These are phyloP conservation scores for Chrosomus eos DNA, from an alignment of 2,797 vertebrate genomes.

Conservation along the genomic window DNA sequence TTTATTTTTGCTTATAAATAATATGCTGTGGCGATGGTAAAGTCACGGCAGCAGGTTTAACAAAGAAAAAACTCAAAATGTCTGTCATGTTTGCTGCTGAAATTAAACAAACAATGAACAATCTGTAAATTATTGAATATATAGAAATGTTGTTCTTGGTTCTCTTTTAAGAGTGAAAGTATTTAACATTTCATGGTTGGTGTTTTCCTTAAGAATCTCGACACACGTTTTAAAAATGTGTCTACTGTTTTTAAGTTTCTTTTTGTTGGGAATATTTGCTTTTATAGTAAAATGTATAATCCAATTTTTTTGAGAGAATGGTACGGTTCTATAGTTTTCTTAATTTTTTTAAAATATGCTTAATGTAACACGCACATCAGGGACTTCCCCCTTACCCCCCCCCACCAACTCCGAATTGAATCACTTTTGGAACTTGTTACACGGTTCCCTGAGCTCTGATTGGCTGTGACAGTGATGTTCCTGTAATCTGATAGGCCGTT, in stretches of 20 bases:
- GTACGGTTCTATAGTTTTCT: constrained; percentile 24
- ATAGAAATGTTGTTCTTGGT: constrained; percentile 76
- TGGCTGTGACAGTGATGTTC: constrained; percentile 61
- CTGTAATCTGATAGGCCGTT: constrained; percentile 45
- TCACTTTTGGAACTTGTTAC: constrained; percentile 62
- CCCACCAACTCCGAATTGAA: background rate
- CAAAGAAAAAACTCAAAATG: constrained; percentile 47
- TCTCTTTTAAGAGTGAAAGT: constrained; percentile 78
- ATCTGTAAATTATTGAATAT: constrained; percentile 88
- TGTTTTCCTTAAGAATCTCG: constrained; percentile 79
- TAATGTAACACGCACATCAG: constrained; percentile 33
- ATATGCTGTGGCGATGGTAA: constrained; percentile 67
- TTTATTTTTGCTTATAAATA: constrained; percentile 49
- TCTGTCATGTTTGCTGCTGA: constrained; percentile 86
- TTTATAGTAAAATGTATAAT: constrained; percentile 42
- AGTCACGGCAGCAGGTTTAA: constrained; percentile 74
- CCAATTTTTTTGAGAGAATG: constrained; percentile 17
- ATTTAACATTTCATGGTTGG: constrained; percentile 90
- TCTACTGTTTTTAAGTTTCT: constrained; percentile 74
- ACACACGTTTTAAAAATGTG: constrained; percentile 41
- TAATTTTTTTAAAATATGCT: constrained; percentile 3
- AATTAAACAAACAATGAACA: constrained; percentile 74
- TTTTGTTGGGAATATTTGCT: constrained; percentile 41
- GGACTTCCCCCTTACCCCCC: background rate
- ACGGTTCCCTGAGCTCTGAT: constrained; percentile 73